phyloP scores from a whole-genome alignment of 2,888 invertebrate genomes.

The Limenitis camilla region DNA sequence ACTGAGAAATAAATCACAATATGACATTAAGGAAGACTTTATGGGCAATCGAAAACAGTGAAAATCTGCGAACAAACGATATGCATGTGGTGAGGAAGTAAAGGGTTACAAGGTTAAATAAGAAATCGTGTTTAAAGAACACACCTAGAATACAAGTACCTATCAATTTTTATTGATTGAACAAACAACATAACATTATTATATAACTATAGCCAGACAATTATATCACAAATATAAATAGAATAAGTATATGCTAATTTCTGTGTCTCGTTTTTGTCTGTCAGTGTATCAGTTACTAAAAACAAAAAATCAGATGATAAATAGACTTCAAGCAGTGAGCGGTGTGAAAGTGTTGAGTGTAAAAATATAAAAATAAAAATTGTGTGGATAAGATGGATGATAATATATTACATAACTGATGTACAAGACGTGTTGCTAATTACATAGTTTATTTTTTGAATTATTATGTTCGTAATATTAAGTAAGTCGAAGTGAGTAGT shows the following conservation, averaged over 20 bases:
- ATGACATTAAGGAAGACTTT: slow-evolving; percentile 11
- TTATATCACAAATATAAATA: no score
- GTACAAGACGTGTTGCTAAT: slow-evolving; percentile 5
- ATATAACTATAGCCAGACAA: no score
- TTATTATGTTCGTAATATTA: no score
- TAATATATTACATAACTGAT: slow-evolving; percentile 31
- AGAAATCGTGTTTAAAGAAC: neutral
- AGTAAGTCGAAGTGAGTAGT: no score
- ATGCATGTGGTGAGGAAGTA: neutral
- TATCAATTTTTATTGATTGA: no score
- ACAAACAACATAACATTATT: no score
- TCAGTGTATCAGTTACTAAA: neutral
- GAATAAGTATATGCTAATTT: no score
- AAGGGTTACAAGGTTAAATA: slow-evolving; percentile 1
- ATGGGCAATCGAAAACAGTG: slow-evolving; percentile 7
- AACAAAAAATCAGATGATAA: slow-evolving; percentile 15
- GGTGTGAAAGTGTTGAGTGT: slow-evolving; percentile 41
- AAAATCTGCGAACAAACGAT: slow-evolving; percentile 7
- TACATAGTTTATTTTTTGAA: neutral
- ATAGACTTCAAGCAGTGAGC: slow-evolving; percentile 35
- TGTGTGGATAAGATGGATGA: slow-evolving; percentile 32
- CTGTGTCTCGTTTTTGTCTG: neutral
- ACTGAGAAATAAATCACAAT: slow-evolving; percentile 12
- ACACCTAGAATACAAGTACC: neutral
- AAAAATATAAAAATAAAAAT: slow-evolving; percentile 34